Percentiles rank a stretch among this genome's conserved stretches.
phyloP scores from a whole-genome alignment of 2,113 vertebrate genomes.

The Donacobius atricapilla region DNA sequence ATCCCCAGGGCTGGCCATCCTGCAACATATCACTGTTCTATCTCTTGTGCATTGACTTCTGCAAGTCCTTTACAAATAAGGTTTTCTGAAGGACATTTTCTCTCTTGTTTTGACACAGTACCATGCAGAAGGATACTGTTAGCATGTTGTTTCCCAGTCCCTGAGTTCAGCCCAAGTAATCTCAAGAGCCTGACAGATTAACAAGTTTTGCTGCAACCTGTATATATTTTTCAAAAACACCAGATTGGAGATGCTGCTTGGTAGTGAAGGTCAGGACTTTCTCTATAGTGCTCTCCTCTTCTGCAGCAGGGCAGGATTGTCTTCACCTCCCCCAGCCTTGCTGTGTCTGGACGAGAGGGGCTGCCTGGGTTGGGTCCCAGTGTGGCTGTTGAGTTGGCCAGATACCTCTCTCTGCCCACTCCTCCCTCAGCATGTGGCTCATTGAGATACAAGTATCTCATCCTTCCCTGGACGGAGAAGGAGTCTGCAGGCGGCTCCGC shows the following conservation, averaged over 20 bases:
- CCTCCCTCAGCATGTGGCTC: slow-evolving; percentile 22
- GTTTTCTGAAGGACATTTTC: not conserved
- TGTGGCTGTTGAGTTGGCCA: not conserved
- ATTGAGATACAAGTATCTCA: slow-evolving; percentile 44
- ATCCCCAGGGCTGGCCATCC: not conserved
- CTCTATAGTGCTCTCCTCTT: not conserved
- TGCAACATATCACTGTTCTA: not conserved
- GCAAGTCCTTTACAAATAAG: not conserved
- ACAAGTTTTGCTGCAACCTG: not conserved
- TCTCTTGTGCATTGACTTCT: not conserved
- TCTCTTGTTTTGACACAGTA: not conserved
- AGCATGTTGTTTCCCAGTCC: not conserved
- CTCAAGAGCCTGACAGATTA: not conserved
- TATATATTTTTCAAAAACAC: not conserved
- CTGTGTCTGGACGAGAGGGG: not conserved
- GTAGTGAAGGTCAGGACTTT: not conserved
- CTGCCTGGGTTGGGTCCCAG: not conserved
- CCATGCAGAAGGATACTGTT: not conserved
- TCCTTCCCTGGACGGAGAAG: not conserved
- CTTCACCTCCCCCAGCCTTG: not conserved
- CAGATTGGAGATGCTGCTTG: not conserved
- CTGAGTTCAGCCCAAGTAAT: not conserved
- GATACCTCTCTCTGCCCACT: not conserved
- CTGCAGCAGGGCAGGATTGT: not conserved
- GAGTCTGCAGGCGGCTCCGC: not conserved